These are phyloP conservation scores for Nylanderia fulva DNA, from an alignment of 1,140 invertebrate species.

Conservation along the genomic window DNA sequence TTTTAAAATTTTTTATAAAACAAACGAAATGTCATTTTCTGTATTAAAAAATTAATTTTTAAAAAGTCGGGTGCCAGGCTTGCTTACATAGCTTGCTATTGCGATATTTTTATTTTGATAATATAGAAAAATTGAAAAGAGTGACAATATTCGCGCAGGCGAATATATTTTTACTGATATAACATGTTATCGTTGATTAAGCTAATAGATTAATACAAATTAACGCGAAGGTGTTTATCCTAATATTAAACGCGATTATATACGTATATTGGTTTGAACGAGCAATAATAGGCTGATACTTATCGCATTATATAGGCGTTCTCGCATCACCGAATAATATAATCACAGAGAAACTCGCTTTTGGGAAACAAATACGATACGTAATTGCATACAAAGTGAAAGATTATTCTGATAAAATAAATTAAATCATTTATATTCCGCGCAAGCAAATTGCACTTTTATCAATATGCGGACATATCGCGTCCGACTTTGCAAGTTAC, in stretches of 20 bases:
- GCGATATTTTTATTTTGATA: neutral
- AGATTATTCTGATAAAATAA: conserved; percentile 53
- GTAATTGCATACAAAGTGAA: conserved; percentile 60
- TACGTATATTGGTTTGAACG: neutral
- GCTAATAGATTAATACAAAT: conserved; percentile 27
- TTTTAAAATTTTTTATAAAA: no score
- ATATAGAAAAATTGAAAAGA: no score
- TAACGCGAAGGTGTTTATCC: conserved; percentile 48
- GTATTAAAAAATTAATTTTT: no score
- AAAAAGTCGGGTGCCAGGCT: no score
- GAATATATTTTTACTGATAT: neutral
- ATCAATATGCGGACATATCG: conserved; percentile 48
- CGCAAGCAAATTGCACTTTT: conserved; percentile 43
- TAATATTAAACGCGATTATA: conserved; percentile 33
- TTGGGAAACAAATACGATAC: conserved; percentile 21
- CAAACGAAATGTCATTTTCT: no score
- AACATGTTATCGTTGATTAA: neutral
- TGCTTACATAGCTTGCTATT: no score
- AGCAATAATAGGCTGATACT: conserved; percentile 56
- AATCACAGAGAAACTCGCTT: conserved; percentile 27
- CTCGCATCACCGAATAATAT: conserved; percentile 49
- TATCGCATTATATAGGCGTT: conserved; percentile 47
- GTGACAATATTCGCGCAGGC: no score
- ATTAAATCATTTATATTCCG: conserved; percentile 58
- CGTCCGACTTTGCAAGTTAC: conserved; percentile 11